phyloP scores from a whole-genome alignment of 2,797 vertebrate genomes.

The Sebastes minor region DNA sequence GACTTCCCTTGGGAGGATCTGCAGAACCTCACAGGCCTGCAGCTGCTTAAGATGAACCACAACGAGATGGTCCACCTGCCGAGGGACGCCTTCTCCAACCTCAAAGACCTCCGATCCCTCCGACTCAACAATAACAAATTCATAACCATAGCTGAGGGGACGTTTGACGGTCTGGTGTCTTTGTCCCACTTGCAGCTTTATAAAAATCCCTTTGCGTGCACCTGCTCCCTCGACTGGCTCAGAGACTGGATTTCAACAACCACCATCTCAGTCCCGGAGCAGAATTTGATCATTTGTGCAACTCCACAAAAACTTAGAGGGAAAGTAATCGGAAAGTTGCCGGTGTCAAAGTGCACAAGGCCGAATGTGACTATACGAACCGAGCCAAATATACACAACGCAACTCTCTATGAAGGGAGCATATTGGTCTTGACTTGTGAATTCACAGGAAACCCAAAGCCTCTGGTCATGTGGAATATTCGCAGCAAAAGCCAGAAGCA shows the following conservation, averaged over 20 bases:
- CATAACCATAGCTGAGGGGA: conserved; percentile 84
- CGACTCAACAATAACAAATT: conserved; percentile 94
- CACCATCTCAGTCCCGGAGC: conserved; percentile 84
- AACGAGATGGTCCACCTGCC: conserved; percentile 90
- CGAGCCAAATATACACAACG: conserved; percentile 73
- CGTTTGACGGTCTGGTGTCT: conserved; percentile 87
- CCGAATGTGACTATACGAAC: conserved; percentile 81
- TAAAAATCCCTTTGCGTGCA: conserved; percentile 91
- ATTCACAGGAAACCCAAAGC: conserved; percentile 84
- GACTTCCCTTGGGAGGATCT: conserved; percentile 96
- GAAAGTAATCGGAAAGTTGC: conserved; percentile 75
- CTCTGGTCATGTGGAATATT: conserved; percentile 88
- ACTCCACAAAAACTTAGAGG: conserved; percentile 86
- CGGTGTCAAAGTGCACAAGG: conserved; percentile 80
- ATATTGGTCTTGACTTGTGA: conserved; percentile 85
- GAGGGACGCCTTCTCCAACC: conserved; percentile 84
- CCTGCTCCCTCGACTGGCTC: conserved; percentile 91
- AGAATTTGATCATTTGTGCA: conserved; percentile 85
- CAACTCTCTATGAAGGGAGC: conserved; percentile 79
- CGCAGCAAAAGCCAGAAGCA: conserved; percentile 79
- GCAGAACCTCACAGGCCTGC: conserved; percentile 87
- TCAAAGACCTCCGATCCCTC: conserved; percentile 89
- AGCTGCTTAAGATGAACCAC: conserved; percentile 95
- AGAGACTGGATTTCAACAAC: conserved; percentile 88
- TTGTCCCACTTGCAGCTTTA: conserved; percentile 92